Conservation (phyloP, 2,113 vertebrate species). For the Chaetodon auriga region DNA sequence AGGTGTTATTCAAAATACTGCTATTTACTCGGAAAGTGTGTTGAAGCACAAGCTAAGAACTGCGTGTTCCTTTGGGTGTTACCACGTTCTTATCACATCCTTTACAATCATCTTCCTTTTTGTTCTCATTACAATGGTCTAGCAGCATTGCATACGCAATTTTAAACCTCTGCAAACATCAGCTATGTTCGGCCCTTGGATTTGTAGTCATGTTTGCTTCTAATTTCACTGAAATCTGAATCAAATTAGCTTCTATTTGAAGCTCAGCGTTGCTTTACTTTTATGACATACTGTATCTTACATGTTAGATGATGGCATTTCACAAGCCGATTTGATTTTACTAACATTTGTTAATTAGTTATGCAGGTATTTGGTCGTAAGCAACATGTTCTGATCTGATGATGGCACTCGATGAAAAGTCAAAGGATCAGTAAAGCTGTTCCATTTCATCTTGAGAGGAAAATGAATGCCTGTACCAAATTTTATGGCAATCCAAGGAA, state of each 20-base stretch:
- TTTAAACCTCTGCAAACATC: constrained; percentile 8
- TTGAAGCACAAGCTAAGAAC: constrained; percentile 20
- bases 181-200: background rate
- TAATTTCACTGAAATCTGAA: background rate
- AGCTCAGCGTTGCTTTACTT: background rate
- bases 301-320: background rate
- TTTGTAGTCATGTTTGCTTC: background rate
- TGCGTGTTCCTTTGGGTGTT: constrained; percentile 33
- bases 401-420: background rate
- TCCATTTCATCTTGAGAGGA: background rate
- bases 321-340: background rate
- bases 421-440: background rate
- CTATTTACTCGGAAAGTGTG: constrained; percentile 18
- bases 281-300: background rate
- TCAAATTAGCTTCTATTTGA: background rate
- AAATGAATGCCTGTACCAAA: background rate
- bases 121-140: constrained; percentile 19
- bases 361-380: background rate
- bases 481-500: background rate
- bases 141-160: background rate
- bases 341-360: background rate
- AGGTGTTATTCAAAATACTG: constrained; percentile 29
- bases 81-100: constrained; percentile 32
- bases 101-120: constrained; percentile 22
- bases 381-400: background rate